phyloP scores from a whole-genome alignment of 2,797 vertebrate species.

The Peromyscus melanophrys region DNA sequence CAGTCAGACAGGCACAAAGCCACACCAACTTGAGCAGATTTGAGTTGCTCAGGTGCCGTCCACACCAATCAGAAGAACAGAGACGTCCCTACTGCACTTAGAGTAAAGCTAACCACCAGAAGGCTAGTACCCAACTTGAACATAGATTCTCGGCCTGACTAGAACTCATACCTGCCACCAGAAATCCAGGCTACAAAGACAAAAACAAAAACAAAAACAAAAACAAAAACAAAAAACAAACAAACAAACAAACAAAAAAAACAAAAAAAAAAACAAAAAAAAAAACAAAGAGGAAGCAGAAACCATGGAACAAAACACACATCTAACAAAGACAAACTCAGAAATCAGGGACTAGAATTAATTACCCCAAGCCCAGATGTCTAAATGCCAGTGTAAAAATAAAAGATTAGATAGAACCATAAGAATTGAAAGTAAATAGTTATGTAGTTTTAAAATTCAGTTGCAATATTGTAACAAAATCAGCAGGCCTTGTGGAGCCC shows the following conservation, averaged over 20 bases:
- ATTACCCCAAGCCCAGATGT: neutral
- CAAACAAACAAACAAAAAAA: too few species aligned
- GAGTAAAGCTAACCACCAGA: neutral
- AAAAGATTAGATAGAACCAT: neutral
- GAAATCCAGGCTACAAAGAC: too few species aligned
- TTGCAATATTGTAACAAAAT: slow-evolving; percentile 14
- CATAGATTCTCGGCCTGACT: neutral
- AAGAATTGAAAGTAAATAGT: neutral
- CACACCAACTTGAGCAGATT: neutral
- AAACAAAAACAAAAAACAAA: neutral
- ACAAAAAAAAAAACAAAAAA: too few species aligned
- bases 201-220: too few species aligned
- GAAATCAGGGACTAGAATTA: neutral
- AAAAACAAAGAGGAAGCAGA: neutral
- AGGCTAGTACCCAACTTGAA: neutral
- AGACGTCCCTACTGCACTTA: neutral
- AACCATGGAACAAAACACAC: neutral
- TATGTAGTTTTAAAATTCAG: neutral
- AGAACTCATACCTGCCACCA: neutral
- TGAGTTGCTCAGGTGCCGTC: neutral
- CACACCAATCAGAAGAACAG: neutral
- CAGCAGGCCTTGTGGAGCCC: too few species aligned
- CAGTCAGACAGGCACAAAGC: neutral
- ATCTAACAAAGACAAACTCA: neutral
- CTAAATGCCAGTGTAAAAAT: neutral